These are phyloP conservation scores for Gymnogyps californianus DNA, from an alignment of 2,113 vertebrate genomes.

Conservation along the genomic window DNA sequence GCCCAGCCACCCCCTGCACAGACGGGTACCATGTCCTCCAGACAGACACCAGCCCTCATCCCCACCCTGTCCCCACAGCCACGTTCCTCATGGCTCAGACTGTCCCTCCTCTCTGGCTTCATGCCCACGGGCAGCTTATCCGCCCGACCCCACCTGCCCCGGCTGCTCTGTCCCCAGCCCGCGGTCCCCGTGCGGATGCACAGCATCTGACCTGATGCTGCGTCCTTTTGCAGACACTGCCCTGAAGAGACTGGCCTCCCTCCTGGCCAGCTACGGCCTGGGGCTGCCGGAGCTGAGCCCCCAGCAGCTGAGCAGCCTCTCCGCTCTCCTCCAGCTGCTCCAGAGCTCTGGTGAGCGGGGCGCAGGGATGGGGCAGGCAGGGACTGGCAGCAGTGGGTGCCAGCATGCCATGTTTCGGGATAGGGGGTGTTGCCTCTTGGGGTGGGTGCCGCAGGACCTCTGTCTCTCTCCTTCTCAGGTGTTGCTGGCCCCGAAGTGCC, in stretches of 20 bases:
- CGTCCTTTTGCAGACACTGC: conserved; percentile 51
- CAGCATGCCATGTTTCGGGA: rapidly evolving
- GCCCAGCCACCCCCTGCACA: not conserved
- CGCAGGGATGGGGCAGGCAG: not conserved
- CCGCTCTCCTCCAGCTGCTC: conserved; percentile 79
- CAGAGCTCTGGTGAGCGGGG: conserved; percentile 66
- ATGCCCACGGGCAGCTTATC: not conserved
- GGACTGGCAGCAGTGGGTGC: not conserved
- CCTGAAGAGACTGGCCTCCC: conserved; percentile 77
- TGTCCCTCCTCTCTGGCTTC: not conserved
- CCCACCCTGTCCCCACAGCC: not conserved
- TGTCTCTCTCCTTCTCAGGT: conserved; percentile 7
- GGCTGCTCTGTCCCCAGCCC: not conserved
- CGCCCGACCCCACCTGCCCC: not conserved
- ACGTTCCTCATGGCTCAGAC: rapidly evolving
- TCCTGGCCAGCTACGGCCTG: conserved; percentile 80
- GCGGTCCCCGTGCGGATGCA: rapidly evolving
- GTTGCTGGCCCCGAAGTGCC: not conserved
- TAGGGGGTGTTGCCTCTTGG: not conserved
- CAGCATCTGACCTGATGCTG: not conserved
- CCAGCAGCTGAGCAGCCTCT: conserved; percentile 85
- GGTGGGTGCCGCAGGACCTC: not conserved
- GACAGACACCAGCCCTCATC: not conserved
- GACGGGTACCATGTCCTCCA: not conserved
- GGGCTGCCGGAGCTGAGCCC: conserved; percentile 84